phyloP scores from a whole-genome alignment of 1,140 invertebrate species.

The Polypedilum pembai region DNA sequence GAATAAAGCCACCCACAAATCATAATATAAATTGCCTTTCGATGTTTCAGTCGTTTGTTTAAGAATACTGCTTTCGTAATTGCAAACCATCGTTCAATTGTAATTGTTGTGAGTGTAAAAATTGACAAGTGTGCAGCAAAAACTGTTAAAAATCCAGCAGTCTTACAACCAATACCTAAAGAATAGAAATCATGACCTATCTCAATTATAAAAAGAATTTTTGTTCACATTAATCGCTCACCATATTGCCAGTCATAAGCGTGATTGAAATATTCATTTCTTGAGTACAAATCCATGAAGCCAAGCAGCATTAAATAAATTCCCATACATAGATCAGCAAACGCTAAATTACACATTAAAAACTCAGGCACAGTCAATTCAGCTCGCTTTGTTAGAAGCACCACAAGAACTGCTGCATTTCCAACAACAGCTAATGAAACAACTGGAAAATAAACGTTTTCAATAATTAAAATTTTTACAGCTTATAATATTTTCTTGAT shows the following conservation, averaged over 20 bases:
- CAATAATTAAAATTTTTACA: too few species aligned
- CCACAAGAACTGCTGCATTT: constrained; percentile 75
- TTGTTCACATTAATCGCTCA: constrained; percentile 36
- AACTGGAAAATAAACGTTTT: constrained; percentile 40
- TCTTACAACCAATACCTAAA: constrained; percentile 62
- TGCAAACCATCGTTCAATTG: constrained; percentile 79
- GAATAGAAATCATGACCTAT: too few species aligned
- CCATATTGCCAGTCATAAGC: constrained; percentile 86
- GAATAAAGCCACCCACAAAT: constrained; percentile 69
- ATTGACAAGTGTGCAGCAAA: constrained; percentile 81
- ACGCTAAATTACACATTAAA: constrained; percentile 77
- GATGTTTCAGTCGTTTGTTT: constrained; percentile 58
- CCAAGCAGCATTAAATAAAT: constrained; percentile 78
- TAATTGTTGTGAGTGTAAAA: constrained; percentile 78
- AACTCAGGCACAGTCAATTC: constrained; percentile 63
- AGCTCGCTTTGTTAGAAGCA: constrained; percentile 54
- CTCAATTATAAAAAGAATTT: too few species aligned
- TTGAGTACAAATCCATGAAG: constrained; percentile 69
- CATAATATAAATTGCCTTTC: constrained; percentile 61
- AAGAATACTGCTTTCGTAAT: constrained; percentile 78
- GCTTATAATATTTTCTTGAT: too few species aligned
- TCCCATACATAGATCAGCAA: constrained; percentile 78
- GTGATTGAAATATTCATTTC: constrained; percentile 80
- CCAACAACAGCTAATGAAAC: constrained; percentile 60
- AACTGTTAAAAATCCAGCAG: constrained; percentile 80